These are phyloP conservation scores for Echinarachnius parma DNA, from an alignment of 53 echinoderm and acorn worm species.

Conservation along the genomic window DNA sequence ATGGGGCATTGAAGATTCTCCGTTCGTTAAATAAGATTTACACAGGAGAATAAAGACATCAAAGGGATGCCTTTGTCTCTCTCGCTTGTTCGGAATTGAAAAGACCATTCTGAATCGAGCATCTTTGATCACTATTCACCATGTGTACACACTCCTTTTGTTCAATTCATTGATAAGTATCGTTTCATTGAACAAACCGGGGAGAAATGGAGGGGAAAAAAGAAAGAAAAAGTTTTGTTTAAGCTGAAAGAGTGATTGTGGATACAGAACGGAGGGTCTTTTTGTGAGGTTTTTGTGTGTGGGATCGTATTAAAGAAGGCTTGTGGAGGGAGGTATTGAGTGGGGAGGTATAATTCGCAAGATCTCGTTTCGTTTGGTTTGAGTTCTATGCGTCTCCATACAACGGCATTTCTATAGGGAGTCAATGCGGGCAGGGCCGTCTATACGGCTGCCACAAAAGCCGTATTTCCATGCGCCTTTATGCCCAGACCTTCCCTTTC, in stretches of 20 bases:
- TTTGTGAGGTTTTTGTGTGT: conserved; percentile 22
- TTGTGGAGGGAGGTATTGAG: conserved; percentile 3
- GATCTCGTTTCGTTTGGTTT: conserved; percentile 29
- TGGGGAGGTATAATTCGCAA: conserved; percentile 13
- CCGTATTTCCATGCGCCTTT: conserved; percentile 31
- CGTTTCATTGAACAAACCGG: neutral
- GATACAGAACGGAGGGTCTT: conserved; percentile 5
- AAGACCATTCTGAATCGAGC: conserved; percentile 1
- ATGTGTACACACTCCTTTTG: conserved; percentile 21
- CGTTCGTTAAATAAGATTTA: conserved; percentile 28
- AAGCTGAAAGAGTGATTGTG: conserved; percentile 18
- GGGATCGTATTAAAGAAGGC: conserved; percentile 8
- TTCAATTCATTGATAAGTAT: conserved; percentile 30
- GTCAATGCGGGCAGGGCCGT: conserved; percentile 32
- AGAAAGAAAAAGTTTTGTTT: conserved; percentile 23
- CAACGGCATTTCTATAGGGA: conserved; percentile 20
- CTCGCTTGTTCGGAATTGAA: conserved; percentile 16
- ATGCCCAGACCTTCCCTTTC: conserved; percentile 30
- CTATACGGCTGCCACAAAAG: conserved; percentile 20
- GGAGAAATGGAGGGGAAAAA: conserved; percentile 7
- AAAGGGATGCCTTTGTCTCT: conserved; percentile 16
- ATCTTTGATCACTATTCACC: conserved; percentile 31
- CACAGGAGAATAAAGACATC: neutral
- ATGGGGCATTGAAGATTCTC: neutral
- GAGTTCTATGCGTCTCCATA: conserved; percentile 18